These are phyloP conservation scores for Rhabdornis inornatus DNA, from an alignment of 2,113 vertebrate species.

Conservation along the genomic window DNA sequence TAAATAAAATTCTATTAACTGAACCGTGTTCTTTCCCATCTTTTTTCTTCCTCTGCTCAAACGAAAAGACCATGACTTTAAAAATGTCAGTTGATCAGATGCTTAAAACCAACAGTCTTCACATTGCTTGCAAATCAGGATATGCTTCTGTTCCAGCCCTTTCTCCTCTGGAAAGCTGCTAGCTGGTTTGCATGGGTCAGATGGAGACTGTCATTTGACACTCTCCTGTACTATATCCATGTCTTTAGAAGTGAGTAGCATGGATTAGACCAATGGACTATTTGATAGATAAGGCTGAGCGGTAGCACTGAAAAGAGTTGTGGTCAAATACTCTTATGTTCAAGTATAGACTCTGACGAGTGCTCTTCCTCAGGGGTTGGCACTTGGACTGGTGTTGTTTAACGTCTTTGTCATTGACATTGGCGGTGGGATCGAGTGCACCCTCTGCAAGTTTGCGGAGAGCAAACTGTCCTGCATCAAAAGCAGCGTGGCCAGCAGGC, in stretches of 20 bases:
- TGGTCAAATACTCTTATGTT: background rate
- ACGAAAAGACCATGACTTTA: background rate
- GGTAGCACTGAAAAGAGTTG: background rate
- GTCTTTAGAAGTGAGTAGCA: background rate
- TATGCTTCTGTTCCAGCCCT: background rate
- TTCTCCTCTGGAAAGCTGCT: background rate
- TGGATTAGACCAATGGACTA: background rate
- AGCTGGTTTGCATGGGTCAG: background rate
- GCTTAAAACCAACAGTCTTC: background rate
- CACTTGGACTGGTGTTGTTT: background rate
- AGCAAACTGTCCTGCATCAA: background rate
- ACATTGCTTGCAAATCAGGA: background rate
- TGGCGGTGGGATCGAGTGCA: background rate
- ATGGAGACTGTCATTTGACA: background rate
- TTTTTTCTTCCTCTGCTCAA: background rate
- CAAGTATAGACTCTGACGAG: fast-evolving
- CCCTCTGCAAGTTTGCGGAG: background rate
- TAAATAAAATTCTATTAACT: background rate
- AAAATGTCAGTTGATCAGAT: background rate
- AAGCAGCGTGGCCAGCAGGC: fast-evolving
- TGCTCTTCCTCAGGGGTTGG: background rate
- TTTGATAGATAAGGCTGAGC: background rate
- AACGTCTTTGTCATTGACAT: background rate
- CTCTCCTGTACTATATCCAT: background rate
- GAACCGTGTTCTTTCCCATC: background rate